phyloP scores from a whole-genome alignment of 2,113 vertebrate genomes.

The Emydocephalus ijimae region DNA sequence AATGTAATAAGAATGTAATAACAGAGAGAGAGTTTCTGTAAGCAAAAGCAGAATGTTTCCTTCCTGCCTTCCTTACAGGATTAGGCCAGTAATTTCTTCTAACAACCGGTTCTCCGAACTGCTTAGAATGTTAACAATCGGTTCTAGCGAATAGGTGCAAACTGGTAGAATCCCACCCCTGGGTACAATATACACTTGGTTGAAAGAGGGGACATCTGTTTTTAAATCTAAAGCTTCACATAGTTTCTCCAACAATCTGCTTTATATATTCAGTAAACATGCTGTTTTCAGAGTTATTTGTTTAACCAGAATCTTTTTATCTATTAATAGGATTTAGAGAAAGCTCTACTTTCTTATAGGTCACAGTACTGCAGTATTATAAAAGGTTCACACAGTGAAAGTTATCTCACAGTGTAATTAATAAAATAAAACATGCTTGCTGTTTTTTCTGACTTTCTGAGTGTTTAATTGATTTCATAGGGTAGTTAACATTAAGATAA shows the following conservation, averaged over 20 bases:
- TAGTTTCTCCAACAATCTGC: neutral
- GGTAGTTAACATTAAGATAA: no score
- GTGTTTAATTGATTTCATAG: neutral
- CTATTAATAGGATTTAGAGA: neutral
- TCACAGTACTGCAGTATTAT: neutral
- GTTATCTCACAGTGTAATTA: neutral
- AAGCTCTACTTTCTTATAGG: neutral
- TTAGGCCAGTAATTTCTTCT: no score
- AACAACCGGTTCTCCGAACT: no score
- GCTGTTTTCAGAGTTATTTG: neutral
- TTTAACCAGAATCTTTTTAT: neutral
- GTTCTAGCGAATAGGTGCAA: no score
- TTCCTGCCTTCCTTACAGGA: no score
- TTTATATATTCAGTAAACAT: neutral
- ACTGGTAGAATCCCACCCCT: no score
- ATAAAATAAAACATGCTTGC: neutral
- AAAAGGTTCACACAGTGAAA: neutral
- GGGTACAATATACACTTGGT: neutral
- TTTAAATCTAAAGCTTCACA: neutral
- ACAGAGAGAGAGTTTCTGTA: no score
- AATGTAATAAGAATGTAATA: no score
- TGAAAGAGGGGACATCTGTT: neutral
- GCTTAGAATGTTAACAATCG: no score
- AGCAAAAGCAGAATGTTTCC: no score
- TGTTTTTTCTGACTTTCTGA: neutral